Evolutionary conservation across 2,797 vertebrate genomes (phyloP), one percentile per base, ranked within the genome.

Genomic region (Pitangus sulphuratus): DNA sequence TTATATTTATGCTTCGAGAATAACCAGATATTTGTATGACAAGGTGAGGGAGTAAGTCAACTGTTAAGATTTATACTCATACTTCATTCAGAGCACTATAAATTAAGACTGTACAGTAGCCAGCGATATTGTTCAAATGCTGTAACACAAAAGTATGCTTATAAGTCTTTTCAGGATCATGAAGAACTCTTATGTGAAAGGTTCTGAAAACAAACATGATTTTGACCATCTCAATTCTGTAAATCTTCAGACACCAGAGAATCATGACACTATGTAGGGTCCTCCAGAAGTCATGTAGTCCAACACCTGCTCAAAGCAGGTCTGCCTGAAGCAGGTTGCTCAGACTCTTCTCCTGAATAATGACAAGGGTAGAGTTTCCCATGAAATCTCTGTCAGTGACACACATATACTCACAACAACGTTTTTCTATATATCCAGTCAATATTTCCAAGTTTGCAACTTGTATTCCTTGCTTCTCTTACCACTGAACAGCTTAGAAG

Each of bases 11-110:
- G 7, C 30, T 87, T 75, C 58, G 87, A 75, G 33, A 87, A 75
- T 75, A 84, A 89, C 57, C 16, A 64, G 9, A 21, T 80, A 90
- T 86, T 86, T 74, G 21, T 33, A 78, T 78, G 84, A 68, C 15
- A 87, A 42, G 26, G 26, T 53, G 44, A 65, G 14, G 4, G 10
- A 84, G 13, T 22, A 72, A 72, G 33, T 45, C 2, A 9, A 6
- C 45, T 48, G 12, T 44, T 48, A 64, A 75, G 69, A 89, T 78
- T 86, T 60, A 68, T 47, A 35, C 7, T 76, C 37, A 40, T 19
- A 11, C 9, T 87, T 84, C 26, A 68, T 90, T 78, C n/a, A 75
- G 39, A 87, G 11, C 11, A 13, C 14, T 68, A 24, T 84, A 89
- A 88, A 75, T 66, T 71, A 77, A 77, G 12, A 12, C 44, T 4